Evolutionary conservation across 2,888 invertebrate species (phyloP).

Genomic region (Drosophila yooni): DNA sequence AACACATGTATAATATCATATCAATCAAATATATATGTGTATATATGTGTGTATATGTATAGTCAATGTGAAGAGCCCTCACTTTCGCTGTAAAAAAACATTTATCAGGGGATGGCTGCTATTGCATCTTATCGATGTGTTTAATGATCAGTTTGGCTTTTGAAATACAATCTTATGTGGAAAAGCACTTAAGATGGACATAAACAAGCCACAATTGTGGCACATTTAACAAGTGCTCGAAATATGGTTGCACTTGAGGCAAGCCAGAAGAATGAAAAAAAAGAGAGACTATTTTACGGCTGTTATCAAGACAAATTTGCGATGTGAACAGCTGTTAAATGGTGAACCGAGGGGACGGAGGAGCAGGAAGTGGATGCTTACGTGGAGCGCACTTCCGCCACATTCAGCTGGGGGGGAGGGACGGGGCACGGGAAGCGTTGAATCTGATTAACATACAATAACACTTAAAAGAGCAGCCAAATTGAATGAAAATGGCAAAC

Average conservation of each 20-base stretch:
- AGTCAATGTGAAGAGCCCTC: background rate
- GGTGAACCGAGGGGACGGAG: background rate
- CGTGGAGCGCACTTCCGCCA: constrained; percentile 8
- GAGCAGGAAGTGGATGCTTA: background rate
- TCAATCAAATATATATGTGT: background rate
- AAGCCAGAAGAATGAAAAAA: background rate
- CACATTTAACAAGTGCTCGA: constrained; percentile 24
- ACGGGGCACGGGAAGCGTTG: constrained; percentile 15
- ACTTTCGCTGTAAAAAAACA: background rate
- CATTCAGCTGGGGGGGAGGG: background rate
- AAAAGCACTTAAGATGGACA: constrained; percentile 27
- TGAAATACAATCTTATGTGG: constrained; percentile 7
- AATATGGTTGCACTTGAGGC: constrained; percentile 23
- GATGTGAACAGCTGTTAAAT: constrained; percentile 20
- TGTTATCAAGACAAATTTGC: constrained; percentile 10
- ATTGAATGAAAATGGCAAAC: constrained; percentile 8
- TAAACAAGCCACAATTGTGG: constrained; percentile 21
- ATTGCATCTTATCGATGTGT: background rate
- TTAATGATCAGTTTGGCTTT: constrained; percentile 9
- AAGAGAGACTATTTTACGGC: background rate
- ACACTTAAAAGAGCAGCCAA: constrained; percentile 24
- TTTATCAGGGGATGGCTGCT: background rate
- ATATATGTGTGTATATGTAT: background rate
- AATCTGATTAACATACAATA: constrained; percentile 70
- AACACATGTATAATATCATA: background rate